Percentiles rank a stretch among this genome's conserved stretches.
Evolutionary conservation across 2,888 invertebrate genomes (phyloP).

Genomic region (Ochropleura leucogaster): DNA sequence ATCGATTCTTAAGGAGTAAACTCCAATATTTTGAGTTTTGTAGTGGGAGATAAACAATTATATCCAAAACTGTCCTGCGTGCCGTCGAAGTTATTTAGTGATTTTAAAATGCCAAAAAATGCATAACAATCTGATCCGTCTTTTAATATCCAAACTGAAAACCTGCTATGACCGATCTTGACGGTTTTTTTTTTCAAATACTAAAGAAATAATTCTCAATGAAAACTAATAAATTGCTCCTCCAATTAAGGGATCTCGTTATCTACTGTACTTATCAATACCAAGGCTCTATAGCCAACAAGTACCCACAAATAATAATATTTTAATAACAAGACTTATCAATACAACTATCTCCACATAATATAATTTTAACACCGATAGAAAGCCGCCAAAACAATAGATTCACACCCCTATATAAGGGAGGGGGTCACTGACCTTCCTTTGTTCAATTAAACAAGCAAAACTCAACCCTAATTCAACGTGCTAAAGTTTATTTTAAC

Average conservation of each 20-base stretch:
- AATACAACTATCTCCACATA: conserved; percentile 56
- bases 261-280: conserved; percentile 18
- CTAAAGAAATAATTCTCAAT: background rate
- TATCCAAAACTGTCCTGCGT: too few relatives aligned
- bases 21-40: too few relatives aligned
- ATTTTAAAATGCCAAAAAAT: too few relatives aligned
- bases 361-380: conserved; percentile 76
- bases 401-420: conserved; percentile 75
- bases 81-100: too few relatives aligned
- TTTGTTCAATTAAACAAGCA: conserved; percentile 37
- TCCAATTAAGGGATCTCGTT: background rate
- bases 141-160: background rate
- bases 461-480: conserved; percentile 47
- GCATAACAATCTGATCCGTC: background rate
- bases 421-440: conserved; percentile 74
- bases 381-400: conserved; percentile 77
- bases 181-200: too few relatives aligned
- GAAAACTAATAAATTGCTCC: background rate
- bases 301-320: conserved; percentile 1
- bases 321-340: conserved; percentile 43
- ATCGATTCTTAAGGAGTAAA: too few relatives aligned
- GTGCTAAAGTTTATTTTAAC: conserved; percentile 37
- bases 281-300: background rate
- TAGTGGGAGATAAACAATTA: too few relatives aligned
- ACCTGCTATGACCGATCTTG: background rate